Conservation (phyloP, 2,797 vertebrate species). For the Scarus forsteni region DNA sequence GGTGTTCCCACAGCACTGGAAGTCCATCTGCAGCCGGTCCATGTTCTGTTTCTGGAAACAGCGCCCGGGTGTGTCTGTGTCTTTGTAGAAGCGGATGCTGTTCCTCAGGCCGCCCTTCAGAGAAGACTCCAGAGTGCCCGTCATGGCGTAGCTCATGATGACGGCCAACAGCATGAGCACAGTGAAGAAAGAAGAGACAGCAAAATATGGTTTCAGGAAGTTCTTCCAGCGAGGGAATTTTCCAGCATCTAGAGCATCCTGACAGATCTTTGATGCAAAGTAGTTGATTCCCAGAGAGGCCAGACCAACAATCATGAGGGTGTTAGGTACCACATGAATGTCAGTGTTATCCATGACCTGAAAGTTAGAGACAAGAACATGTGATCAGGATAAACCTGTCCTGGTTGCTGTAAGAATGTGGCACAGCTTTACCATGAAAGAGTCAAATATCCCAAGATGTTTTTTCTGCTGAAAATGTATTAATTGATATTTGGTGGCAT, state of each 20-base stretch:
- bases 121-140: slow-evolving; percentile 85
- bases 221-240: slow-evolving; percentile 86
- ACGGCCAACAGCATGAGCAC: slow-evolving; percentile 84
- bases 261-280: slow-evolving; percentile 85
- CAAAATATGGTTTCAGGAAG: slow-evolving; percentile 85
- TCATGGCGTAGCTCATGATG: slow-evolving; percentile 86
- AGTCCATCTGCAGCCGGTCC: slow-evolving; percentile 89
- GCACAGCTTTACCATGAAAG: no score
- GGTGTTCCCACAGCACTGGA: slow-evolving; percentile 89
- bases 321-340: slow-evolving; percentile 87
- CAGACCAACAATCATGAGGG: slow-evolving; percentile 86
- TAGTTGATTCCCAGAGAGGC: slow-evolving; percentile 86
- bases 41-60: slow-evolving; percentile 91
- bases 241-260: slow-evolving; percentile 84
- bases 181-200: slow-evolving; percentile 81
- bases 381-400: neutral
- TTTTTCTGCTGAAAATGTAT: no score
- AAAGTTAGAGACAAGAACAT: slow-evolving; percentile 31
- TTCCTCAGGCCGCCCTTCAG: slow-evolving; percentile 85
- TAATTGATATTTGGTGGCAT: no score
- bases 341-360: slow-evolving; percentile 88
- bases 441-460: no score
- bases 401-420: neutral
- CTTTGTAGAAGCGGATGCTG: slow-evolving; percentile 90
- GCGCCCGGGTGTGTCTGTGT: slow-evolving; percentile 90